Evolutionary conservation across 23 tunicate genomes (phyloP).

Genomic region (Corella eumyota): DNA sequence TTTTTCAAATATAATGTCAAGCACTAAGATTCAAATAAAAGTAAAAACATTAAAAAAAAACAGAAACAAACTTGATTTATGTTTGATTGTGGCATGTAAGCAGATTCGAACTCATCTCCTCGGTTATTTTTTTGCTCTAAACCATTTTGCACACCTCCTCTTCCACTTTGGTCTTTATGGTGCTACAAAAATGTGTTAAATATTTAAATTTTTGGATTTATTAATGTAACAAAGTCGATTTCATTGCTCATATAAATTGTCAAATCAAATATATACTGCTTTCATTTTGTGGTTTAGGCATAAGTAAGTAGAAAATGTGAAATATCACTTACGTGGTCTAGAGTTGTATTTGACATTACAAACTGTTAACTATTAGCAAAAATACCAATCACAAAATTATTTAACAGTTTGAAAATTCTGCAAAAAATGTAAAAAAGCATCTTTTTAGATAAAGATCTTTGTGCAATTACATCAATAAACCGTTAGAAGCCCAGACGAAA

Average conservation of each 20-base stretch:
- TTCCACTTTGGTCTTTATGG: conserved; percentile 7
- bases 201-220: neutral
- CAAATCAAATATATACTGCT: neutral
- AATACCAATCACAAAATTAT: no score
- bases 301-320: neutral
- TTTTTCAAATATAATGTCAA: no score
- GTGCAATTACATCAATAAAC: no score
- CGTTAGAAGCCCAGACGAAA: no score
- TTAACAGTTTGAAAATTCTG: no score
- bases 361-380: no score
- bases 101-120: conserved; percentile 43
- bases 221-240: neutral
- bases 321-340: conserved; percentile 4
- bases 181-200: neutral
- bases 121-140: conserved; percentile 26
- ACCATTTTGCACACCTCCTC: conserved; percentile 40
- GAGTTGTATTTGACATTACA: conserved; percentile 7
- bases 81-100: conserved; percentile 36
- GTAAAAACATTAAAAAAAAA: neutral
- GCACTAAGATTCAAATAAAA: neutral
- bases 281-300: neutral
- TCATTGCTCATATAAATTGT: neutral
- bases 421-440: no score
- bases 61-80: conserved; percentile 27
- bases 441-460: no score